Base-by-base conservation (phyloP, 2,888 invertebrate species). In the Lacanobia oleracea region DNA sequence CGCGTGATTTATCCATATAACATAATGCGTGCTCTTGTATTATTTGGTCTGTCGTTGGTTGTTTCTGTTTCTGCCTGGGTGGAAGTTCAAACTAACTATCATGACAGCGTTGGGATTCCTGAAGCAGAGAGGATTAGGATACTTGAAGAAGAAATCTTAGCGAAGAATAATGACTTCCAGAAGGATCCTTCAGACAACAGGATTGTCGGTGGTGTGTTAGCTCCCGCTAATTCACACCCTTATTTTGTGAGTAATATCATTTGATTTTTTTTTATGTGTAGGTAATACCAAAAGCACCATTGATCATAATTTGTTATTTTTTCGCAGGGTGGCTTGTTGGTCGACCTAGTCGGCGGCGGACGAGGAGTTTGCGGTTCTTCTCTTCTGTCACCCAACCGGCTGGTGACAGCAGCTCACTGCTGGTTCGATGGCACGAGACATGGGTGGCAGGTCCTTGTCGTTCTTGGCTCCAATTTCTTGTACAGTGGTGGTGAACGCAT, bases 341-440 rank as follows among this genome's bases (percentile, higher is more conserved):
- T 94, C 73, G 86, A 73, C 23, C 84, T 93, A 54, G 50, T 84
- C 2, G 87, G 86, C 62, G 59, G 82, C 1, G 88, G 89, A 0
- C 81, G 79, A 27, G 92, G 92, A 2, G 93, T 88, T 0, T 94
- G 94, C 43, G 93, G 93, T 0, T 87, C 92, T 0, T 88, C 91
- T 0, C 84, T 94, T 5, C 6, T 93, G 0, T 77, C 89, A 0
- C 8, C 77, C n/a, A 89, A 83, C 77, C 88, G 92, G 0, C 79
- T 92, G 43, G 85, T 92, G 14, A 94, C 93, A 0, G 93, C 93
- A 0, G 93, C 93, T 10, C 93, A 93, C 82, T 94, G 93, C 86
- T 93, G 93, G 93, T 84, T 79, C 67, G 92, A 93, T 33, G 90
- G 91, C 14, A 0, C 27, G 3, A 83, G 84, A 57, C 91, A 91